phyloP scores from a whole-genome alignment of 2,888 invertebrate species.

The Erebia epiphron region DNA sequence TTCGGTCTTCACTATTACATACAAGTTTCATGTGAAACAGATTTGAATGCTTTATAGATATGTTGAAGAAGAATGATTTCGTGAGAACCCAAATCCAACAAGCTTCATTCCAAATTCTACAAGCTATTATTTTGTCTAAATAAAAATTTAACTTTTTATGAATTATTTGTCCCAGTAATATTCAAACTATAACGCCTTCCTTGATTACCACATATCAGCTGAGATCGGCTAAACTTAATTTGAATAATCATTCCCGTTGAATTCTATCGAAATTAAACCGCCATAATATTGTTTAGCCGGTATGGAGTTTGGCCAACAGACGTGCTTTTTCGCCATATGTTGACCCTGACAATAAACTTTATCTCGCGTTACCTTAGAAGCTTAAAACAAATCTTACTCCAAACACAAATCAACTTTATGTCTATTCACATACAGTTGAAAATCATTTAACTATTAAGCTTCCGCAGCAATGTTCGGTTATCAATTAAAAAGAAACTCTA shows the following conservation, averaged over 20 bases:
- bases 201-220: neutral
- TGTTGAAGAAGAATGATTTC: too few relatives aligned
- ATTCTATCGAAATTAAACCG: conserved; percentile 35
- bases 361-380: conserved; percentile 44
- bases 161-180: too few relatives aligned
- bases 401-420: conserved; percentile 44
- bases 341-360: conserved; percentile 76
- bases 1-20: too few relatives aligned
- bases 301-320: conserved; percentile 65
- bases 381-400: conserved; percentile 15
- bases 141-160: too few relatives aligned
- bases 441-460: neutral
- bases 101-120: too few relatives aligned
- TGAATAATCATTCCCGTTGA: neutral
- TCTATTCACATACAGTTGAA: conserved; percentile 31
- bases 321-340: conserved; percentile 75
- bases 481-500: conserved; percentile 45
- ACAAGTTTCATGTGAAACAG: too few relatives aligned
- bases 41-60: too few relatives aligned
- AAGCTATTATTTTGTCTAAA: too few relatives aligned
- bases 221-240: neutral
- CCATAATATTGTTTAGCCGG: conserved; percentile 49
- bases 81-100: too few relatives aligned
- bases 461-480: neutral
- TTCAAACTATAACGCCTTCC: neutral